phyloP scores from a whole-genome alignment of 2,888 invertebrate genomes.

The Sesia apiformis region DNA sequence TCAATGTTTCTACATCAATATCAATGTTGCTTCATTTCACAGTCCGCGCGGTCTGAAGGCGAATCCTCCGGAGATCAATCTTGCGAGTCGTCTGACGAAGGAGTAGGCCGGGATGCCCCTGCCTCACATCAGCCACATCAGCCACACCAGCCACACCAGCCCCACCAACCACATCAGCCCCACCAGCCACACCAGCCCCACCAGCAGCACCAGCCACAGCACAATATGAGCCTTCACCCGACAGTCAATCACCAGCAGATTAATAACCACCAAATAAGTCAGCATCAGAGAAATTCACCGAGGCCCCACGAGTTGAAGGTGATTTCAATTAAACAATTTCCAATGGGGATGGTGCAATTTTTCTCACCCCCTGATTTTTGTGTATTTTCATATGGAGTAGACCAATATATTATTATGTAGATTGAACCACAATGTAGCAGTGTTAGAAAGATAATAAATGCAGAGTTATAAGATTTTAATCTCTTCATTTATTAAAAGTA shows the following conservation, averaged over 20 bases:
- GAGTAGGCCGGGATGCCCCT: conserved; percentile 58
- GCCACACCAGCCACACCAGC: conserved; percentile 22
- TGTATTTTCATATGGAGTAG: too few species aligned
- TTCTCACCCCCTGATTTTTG: too few species aligned
- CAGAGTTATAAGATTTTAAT: too few species aligned
- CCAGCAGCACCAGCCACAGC: conserved; percentile 18
- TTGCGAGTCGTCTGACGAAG: conserved; percentile 66
- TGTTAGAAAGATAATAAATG: too few species aligned
- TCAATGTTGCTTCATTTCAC: conserved; percentile 13
- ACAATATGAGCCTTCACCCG: conserved; percentile 39
- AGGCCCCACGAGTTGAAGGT: conserved; percentile 56
- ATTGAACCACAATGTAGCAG: too few species aligned
- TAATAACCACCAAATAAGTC: conserved; percentile 40
- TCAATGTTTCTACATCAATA: too few species aligned
- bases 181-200: conserved; percentile 25
- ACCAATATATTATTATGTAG: too few species aligned
- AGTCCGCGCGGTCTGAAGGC: conserved; percentile 66
- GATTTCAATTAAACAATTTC: conserved; percentile 6
- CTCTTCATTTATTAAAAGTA: too few species aligned
- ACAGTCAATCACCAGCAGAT: conserved; percentile 26
- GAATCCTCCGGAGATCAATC: conserved; percentile 66
- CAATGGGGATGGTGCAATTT: too few species aligned
- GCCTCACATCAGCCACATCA: conserved; percentile 19
- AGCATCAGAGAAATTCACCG: conserved; percentile 48
- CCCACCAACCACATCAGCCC: conserved; percentile 16